Conservation (phyloP, 2,888 invertebrate species). For the Nemapogon koenigi region DNA sequence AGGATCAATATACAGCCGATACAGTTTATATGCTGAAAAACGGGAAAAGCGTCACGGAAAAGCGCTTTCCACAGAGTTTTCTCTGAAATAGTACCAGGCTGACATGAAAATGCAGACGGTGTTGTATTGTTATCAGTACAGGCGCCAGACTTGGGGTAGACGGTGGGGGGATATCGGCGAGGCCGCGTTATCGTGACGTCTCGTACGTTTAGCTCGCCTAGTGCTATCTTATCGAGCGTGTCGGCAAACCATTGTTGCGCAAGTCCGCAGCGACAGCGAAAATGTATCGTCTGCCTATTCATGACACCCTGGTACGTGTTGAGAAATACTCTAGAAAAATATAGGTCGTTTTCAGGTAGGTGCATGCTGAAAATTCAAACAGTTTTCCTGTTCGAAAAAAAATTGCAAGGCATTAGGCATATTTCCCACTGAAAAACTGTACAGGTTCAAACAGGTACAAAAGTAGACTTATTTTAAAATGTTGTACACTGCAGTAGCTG, state of each 20-base stretch:
- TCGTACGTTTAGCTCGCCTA: conserved; percentile 23
- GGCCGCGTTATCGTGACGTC: conserved; percentile 33
- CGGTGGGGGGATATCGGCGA: conserved; percentile 22
- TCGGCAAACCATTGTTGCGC: conserved; percentile 10
- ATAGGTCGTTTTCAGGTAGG: too few species aligned
- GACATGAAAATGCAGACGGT: conserved; percentile 39
- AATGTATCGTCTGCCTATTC: not conserved
- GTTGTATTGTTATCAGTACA: conserved; percentile 40
- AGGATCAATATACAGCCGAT: too few species aligned
- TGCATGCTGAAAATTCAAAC: too few species aligned
- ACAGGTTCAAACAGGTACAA: too few species aligned
- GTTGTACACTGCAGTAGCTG: too few species aligned
- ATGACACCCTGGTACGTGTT: conserved; percentile 1
- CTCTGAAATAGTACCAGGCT: conserved; percentile 58
- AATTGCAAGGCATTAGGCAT: too few species aligned
- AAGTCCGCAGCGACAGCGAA: conserved; percentile 1
- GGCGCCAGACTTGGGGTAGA: conserved; percentile 23
- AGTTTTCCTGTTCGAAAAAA: too few species aligned
- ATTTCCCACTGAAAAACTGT: too few species aligned
- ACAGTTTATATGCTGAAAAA: too few species aligned
- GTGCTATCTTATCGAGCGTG: conserved; percentile 42
- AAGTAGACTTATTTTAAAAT: too few species aligned
- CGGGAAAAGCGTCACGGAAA: conserved; percentile 19
- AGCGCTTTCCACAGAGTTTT: conserved; percentile 33
- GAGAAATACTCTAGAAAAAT: too few species aligned